phyloP scores from a whole-genome alignment of 2,888 invertebrate genomes.

The Onthophagus sagittarius region DNA sequence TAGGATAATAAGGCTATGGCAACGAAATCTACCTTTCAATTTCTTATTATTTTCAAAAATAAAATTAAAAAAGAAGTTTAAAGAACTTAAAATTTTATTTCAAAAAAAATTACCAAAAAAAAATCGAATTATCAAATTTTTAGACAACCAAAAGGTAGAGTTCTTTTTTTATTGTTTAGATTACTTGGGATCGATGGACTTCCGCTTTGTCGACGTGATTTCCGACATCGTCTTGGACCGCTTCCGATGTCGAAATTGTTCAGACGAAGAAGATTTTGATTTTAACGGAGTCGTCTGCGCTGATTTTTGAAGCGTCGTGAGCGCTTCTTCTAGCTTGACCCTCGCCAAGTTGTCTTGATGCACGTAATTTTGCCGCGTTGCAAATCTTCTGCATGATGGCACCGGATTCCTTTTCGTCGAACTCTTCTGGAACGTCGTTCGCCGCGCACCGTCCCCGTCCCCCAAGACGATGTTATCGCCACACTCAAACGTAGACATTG shows the following conservation, averaged over 20 bases:
- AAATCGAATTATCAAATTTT: not conserved
- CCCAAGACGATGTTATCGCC: conserved; percentile 29
- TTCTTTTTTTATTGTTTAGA: not conserved
- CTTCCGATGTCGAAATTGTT: conserved; percentile 11
- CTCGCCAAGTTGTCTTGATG: conserved; percentile 27
- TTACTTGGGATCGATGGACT: conserved; percentile 23
- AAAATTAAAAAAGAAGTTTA: not conserved
- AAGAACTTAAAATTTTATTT: not conserved
- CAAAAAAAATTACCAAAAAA: conserved; percentile 7
- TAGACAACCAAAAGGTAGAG: not conserved
- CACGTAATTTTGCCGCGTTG: conserved; percentile 30
- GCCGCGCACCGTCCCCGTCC: conserved; percentile 37
- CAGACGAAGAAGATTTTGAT: not conserved
- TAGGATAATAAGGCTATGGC: not conserved
- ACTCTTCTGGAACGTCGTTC: conserved; percentile 20
- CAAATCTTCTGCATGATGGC: conserved; percentile 38
- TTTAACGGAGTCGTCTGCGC: conserved; percentile 19
- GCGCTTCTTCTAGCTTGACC: conserved; percentile 32
- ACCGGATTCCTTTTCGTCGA: conserved; percentile 33
- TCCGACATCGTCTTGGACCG: conserved; percentile 36
- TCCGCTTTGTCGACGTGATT: conserved; percentile 38
- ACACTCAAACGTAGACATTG: conserved; percentile 22
- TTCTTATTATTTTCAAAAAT: too few relatives aligned
- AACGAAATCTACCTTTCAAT: too few relatives aligned
- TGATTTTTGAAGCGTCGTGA: conserved; percentile 29